These are phyloP conservation scores for Mnemiopsis leidyi DNA, from an alignment of 37 sponge, comb jelly and placozoan genomes.

Conservation along the genomic window DNA sequence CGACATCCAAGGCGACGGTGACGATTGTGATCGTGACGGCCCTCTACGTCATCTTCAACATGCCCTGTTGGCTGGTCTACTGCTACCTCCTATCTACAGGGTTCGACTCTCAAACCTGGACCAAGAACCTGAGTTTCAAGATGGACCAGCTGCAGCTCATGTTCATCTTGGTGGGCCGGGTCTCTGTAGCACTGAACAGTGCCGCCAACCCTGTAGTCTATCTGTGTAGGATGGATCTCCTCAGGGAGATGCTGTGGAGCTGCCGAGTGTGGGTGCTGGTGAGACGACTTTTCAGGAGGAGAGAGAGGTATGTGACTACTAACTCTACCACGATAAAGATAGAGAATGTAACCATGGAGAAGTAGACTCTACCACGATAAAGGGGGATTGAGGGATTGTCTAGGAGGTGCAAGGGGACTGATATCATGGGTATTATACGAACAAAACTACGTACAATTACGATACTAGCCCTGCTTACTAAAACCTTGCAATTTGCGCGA, in stretches of 20 bases:
- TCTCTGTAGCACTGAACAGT: conserved; percentile 54
- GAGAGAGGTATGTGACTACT: background rate
- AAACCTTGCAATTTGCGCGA: no score
- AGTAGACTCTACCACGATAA: no score
- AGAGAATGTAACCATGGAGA: no score
- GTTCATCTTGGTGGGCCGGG: background rate
- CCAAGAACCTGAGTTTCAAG: background rate
- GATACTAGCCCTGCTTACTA: no score
- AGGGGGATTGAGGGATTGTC: no score
- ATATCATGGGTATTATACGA: no score
- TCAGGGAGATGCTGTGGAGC: background rate
- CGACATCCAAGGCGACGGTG: background rate
- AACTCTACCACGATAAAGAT: no score
- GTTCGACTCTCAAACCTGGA: conserved; percentile 8
- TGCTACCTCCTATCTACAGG: background rate
- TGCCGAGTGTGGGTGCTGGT: background rate
- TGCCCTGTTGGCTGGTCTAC: conserved; percentile 53
- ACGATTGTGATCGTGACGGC: conserved; percentile 46
- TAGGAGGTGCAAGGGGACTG: no score
- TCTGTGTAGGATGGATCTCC: background rate
- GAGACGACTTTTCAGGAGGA: background rate
- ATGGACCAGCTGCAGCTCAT: background rate
- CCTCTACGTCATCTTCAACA: conserved; percentile 1
- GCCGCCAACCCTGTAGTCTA: conserved; percentile 41
- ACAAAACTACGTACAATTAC: no score